phyloP scores from a whole-genome alignment of 1,140 invertebrate genomes.

The Reticulitermes speratus region DNA sequence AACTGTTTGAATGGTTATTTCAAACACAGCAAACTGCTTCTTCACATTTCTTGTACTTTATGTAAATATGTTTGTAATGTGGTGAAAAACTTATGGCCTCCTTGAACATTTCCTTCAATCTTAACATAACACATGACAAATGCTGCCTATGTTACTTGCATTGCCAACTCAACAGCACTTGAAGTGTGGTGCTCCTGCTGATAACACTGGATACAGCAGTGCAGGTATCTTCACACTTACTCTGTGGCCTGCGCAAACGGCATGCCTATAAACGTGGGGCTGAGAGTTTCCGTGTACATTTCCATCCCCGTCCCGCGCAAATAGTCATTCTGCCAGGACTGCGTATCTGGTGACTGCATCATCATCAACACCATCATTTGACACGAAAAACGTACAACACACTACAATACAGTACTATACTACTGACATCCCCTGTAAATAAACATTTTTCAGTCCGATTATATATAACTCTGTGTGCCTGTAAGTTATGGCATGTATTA shows the following conservation, averaged over 20 bases:
- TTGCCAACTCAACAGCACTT: background rate
- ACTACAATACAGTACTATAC: background rate
- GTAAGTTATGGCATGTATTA: no score
- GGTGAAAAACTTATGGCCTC: no score
- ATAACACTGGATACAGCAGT: constrained; percentile 4
- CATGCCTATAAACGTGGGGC: constrained; percentile 95
- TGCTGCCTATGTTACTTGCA: background rate
- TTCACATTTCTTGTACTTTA: no score
- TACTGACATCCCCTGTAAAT: background rate
- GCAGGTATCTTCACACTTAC: constrained; percentile 68
- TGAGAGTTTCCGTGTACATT: constrained; percentile 98
- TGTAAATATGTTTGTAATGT: no score
- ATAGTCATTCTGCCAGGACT: constrained; percentile 98
- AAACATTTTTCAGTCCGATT: no score
- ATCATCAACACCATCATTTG: constrained; percentile 14
- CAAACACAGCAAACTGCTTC: no score
- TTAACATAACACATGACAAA: background rate
- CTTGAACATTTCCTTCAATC: no score
- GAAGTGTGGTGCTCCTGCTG: background rate
- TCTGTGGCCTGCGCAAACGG: constrained; percentile 96
- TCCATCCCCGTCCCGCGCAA: constrained; percentile 98
- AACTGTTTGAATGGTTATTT: no score
- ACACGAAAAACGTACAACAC: background rate
- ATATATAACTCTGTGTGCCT: no score
- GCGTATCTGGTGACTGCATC: constrained; percentile 85